These are phyloP conservation scores for Halcyon badia DNA, from an alignment of 2,797 vertebrate genomes.

Conservation along the genomic window DNA sequence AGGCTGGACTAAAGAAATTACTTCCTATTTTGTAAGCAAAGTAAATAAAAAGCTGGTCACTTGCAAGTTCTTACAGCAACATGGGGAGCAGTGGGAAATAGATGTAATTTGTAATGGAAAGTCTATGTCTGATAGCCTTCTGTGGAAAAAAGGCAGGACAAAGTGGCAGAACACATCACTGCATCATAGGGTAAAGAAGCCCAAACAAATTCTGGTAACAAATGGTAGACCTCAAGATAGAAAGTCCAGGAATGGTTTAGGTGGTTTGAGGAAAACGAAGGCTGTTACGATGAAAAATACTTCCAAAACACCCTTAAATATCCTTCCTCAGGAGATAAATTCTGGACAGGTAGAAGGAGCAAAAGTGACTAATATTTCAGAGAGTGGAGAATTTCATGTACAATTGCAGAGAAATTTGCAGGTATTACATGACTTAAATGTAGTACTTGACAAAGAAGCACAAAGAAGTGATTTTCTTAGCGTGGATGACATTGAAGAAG, in stretches of 20 bases:
- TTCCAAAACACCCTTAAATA: background rate
- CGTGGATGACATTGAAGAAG: slow-evolving; percentile 74
- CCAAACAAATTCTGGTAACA: background rate
- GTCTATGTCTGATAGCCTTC: slow-evolving; percentile 57
- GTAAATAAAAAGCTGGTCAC: slow-evolving; percentile 77
- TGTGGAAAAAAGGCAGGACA: background rate
- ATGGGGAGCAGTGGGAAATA: slow-evolving; percentile 83
- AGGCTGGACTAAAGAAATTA: slow-evolving; percentile 44
- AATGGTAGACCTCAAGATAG: background rate
- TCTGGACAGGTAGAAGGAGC: slow-evolving; percentile 75
- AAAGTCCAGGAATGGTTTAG: background rate
- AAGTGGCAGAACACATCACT: background rate
- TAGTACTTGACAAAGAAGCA: slow-evolving; percentile 66
- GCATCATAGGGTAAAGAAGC: background rate
- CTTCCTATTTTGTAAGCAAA: slow-evolving; percentile 74
- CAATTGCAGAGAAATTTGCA: slow-evolving; percentile 74
- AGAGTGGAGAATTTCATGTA: slow-evolving; percentile 78
- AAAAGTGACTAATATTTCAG: slow-evolving; percentile 75
- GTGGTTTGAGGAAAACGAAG: background rate
- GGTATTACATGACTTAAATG: slow-evolving; percentile 61
- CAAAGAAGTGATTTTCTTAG: slow-evolving; percentile 28
- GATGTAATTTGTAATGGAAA: slow-evolving; percentile 74
- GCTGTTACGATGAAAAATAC: background rate
- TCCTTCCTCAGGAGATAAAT: slow-evolving; percentile 56
- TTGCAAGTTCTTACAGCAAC: slow-evolving; percentile 84